Evolutionary conservation across 23 tunicate genomes (phyloP), one percentile per base, ranked within the genome.

Genomic region (Trididemnum miniatum): DNA sequence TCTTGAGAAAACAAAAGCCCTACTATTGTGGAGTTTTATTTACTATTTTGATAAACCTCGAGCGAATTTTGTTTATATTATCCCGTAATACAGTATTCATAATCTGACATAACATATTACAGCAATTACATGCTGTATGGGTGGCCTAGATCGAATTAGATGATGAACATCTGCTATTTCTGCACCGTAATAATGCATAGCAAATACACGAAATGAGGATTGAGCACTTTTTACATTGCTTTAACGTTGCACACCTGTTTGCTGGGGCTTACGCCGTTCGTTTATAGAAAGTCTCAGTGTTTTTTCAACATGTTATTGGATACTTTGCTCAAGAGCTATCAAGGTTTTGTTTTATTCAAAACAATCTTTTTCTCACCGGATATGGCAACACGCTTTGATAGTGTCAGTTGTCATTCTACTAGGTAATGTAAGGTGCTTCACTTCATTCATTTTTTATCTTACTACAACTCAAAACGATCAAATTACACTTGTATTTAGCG

Each of bases 91-190:
- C 23, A 12, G 15, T 12, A 62, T 62, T 3, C 25, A 3, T 62
- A 62, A 62, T 62, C 5, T 20, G 67, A 18, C 67, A 24, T 62
- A 62, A 24, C 29, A 24, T 62, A 62, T 62, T 62, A 62, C 26
- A 24, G 67, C 29, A 62, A 62, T 62, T 62, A 62, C 26, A 62
- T n/a, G 67, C 67, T 12, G n/a, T 62, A 62, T 62, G 67, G 26
- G 67, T 62, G 67, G 67, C 26, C 67, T 62, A 12, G 23, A 5
- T 4, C n/a, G 67, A 18, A 12, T n/a, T n/a, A n/a, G n/a, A n/a
- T n/a, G n/a, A n/a, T n/a, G n/a, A 26, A 62, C 57, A 49, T 49
- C 57, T 49, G 57, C 57, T 49, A 12, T 18, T 12, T n/a, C n/a
- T n/a, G n/a, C n/a, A n/a, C n/a, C n/a, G n/a, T n/a, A n/a, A n/a